Evolutionary conservation across 23 tunicate species (phyloP).

Genomic region (Clavelina lepadiformis): DNA sequence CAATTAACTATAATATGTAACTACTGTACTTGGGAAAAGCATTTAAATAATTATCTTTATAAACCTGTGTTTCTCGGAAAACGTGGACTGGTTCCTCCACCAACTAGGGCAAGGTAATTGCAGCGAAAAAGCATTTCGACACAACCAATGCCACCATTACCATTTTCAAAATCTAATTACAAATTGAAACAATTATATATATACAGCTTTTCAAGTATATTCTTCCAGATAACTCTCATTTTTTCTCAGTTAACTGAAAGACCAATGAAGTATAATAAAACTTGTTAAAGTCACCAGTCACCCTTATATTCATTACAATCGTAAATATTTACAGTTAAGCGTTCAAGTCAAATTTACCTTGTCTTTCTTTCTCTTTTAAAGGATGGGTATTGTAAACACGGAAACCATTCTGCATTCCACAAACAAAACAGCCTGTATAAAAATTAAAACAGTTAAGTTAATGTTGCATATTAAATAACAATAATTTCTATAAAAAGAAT

Average conservation of each 20-base stretch:
- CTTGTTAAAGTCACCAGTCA: too few relatives aligned
- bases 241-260: background rate
- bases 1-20: background rate
- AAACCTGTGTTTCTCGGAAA: constrained; percentile 73
- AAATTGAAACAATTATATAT: background rate
- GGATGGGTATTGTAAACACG: constrained; percentile 87
- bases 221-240: background rate
- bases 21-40: background rate
- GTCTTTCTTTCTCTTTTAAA: constrained; percentile 88
- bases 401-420: constrained; percentile 90
- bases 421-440: constrained; percentile 84
- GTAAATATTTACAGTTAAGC: too few relatives aligned
- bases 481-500: background rate
- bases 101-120: constrained; percentile 89
- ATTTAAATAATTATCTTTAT: background rate
- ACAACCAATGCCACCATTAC: constrained; percentile 60
- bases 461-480: background rate
- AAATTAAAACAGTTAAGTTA: background rate
- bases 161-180: constrained; percentile 15
- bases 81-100: constrained; percentile 81
- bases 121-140: constrained; percentile 94
- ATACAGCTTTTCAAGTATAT: background rate
- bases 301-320: too few relatives aligned
- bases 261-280: too few relatives aligned
- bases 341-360: too few relatives aligned